Conservation (phyloP, 2,888 invertebrate species). For the Hermodice carunculata region DNA sequence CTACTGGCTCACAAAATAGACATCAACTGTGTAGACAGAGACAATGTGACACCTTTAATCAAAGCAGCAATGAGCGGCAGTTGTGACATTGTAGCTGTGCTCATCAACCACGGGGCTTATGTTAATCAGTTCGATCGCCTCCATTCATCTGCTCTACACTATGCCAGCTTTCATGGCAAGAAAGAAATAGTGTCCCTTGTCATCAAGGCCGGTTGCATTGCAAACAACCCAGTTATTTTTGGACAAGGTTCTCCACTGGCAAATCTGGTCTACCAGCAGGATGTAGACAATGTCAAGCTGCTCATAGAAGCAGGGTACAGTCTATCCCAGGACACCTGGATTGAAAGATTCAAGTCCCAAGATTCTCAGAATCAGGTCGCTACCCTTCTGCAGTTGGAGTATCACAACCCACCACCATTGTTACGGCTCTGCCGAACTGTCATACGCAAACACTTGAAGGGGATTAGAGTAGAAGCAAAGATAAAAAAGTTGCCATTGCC, state of each 20-base stretch:
- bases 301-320: conserved; percentile 48
- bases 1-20: conserved; percentile 16
- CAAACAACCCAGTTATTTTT: conserved; percentile 41
- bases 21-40: conserved; percentile 47
- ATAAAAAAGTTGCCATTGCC: too few relatives aligned
- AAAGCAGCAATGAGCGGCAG: conserved; percentile 41
- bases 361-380: too few relatives aligned
- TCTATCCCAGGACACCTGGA: conserved; percentile 34
- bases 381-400: too few relatives aligned
- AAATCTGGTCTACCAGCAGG: conserved; percentile 41
- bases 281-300: conserved; percentile 34
- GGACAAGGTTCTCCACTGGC: conserved; percentile 50
- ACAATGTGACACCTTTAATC: conserved; percentile 49
- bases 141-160: conserved; percentile 48
- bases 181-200: conserved; percentile 26
- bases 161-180: conserved; percentile 44
- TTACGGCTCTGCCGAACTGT: too few relatives aligned
- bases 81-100: conserved; percentile 33
- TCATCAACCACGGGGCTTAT: conserved; percentile 45
- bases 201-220: conserved; percentile 45
- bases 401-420: too few relatives aligned
- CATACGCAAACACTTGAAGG: too few relatives aligned
- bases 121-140: conserved; percentile 41
- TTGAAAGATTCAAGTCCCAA: too few relatives aligned
- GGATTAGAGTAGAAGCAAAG: too few relatives aligned